Evolutionary conservation across 1,140 invertebrate genomes (phyloP).

Genomic region (Heterodera carotae): DNA sequence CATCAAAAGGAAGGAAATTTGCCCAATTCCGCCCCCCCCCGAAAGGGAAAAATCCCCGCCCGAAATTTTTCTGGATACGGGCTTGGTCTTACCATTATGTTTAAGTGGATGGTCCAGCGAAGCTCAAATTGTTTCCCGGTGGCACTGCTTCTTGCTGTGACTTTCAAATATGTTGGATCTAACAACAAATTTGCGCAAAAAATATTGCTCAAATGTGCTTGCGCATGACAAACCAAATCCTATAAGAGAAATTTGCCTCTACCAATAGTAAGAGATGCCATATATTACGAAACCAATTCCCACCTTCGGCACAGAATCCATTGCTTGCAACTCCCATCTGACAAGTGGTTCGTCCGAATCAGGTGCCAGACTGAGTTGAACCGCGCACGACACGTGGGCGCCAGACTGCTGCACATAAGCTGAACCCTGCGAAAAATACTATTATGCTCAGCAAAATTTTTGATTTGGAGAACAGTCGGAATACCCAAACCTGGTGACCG

Average conservation of each 20-base stretch:
- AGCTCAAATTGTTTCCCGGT: slow-evolving; percentile 34
- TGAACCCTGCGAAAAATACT: too few relatives aligned
- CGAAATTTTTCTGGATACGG: too few relatives aligned
- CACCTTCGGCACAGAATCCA: slow-evolving; percentile 43
- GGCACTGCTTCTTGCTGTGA: slow-evolving; percentile 4
- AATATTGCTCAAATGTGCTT: slow-evolving; percentile 34
- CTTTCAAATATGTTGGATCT: slow-evolving; percentile 11
- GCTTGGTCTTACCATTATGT: too few relatives aligned
- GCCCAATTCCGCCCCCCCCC: too few relatives aligned
- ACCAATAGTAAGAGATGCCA: too few relatives aligned
- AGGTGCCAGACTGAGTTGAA: slow-evolving; percentile 40
- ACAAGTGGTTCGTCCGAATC: slow-evolving; percentile 34
- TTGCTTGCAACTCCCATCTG: slow-evolving; percentile 27
- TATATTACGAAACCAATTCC: slow-evolving; percentile 25
- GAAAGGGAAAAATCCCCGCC: too few relatives aligned
- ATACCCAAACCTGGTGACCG: slow-evolving; percentile 13
- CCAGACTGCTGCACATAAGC: slow-evolving; percentile 41
- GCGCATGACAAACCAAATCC: slow-evolving; percentile 37
- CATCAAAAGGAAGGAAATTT: too few relatives aligned
- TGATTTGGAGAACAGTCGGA: too few relatives aligned
- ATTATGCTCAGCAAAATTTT: too few relatives aligned
- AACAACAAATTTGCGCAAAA: slow-evolving; percentile 23
- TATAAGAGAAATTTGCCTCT: neutral
- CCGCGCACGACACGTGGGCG: slow-evolving; percentile 32
- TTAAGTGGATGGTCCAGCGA: slow-evolving; percentile 39